phyloP scores from a whole-genome alignment of 23 tunicate species.

The Ciona savignyi region DNA sequence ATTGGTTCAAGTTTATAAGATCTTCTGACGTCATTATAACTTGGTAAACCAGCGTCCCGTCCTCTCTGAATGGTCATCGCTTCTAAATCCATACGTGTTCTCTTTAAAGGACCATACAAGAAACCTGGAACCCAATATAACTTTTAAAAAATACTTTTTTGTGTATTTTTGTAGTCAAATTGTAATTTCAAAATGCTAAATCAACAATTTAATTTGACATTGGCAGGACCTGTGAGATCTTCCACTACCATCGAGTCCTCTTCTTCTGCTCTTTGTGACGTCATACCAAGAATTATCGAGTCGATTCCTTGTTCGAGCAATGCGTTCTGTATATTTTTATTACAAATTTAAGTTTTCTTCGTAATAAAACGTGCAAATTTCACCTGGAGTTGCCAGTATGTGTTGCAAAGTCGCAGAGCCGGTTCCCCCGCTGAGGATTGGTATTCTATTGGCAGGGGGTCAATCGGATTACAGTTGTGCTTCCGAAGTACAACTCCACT shows the following conservation, averaged over 20 bases:
- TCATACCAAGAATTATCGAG: slow-evolving; percentile 53
- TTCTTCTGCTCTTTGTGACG: slow-evolving; percentile 55
- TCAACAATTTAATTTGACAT: too few species aligned
- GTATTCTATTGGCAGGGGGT: slow-evolving; percentile 53
- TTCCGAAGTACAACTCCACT: slow-evolving; percentile 59
- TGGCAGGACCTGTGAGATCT: slow-evolving; percentile 68
- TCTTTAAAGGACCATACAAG: slow-evolving; percentile 67
- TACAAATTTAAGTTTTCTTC: too few species aligned
- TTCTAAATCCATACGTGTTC: slow-evolving; percentile 73
- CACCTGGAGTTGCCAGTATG: slow-evolving; percentile 86
- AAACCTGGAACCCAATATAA: slow-evolving; percentile 64
- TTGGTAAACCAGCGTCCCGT: slow-evolving; percentile 74
- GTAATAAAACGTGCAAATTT: not conserved
- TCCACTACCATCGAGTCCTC: slow-evolving; percentile 50
- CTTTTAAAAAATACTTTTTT: too few species aligned
- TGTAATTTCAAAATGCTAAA: too few species aligned
- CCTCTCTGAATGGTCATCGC: slow-evolving; percentile 86
- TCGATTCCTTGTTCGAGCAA: slow-evolving; percentile 50
- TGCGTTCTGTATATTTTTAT: too few species aligned
- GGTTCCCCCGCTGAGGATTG: slow-evolving; percentile 80
- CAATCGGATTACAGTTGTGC: slow-evolving; percentile 21
- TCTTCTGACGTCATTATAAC: slow-evolving; percentile 57
- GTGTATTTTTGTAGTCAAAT: too few species aligned
- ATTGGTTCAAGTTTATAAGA: slow-evolving; percentile 33
- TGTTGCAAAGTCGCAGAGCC: slow-evolving; percentile 81